Evolutionary conservation across 2,888 invertebrate genomes (phyloP).

Genomic region (Dryobota labecula): DNA sequence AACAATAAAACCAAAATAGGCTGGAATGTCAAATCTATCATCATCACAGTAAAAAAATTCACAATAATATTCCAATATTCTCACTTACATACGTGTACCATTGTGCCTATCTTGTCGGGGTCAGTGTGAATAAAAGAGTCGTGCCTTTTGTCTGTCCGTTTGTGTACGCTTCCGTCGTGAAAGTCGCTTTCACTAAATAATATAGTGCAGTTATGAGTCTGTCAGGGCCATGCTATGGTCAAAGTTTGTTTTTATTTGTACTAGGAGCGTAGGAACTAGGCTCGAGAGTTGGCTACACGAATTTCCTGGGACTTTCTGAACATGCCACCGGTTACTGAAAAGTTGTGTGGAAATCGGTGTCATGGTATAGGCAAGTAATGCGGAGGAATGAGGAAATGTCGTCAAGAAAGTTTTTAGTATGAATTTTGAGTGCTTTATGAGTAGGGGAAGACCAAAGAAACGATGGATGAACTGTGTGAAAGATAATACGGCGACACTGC

Average conservation of each 20-base stretch:
- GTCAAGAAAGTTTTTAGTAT: too few species aligned
- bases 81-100: slow-evolving; percentile 37
- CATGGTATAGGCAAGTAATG: too few species aligned
- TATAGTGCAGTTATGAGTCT: slow-evolving; percentile 73
- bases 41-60: background rate
- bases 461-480: too few species aligned
- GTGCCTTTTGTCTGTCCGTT: slow-evolving; percentile 75
- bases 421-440: too few species aligned
- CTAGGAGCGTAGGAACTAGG: slow-evolving; percentile 13
- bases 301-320: background rate
- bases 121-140: slow-evolving; percentile 77
- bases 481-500: too few species aligned
- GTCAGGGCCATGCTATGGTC: slow-evolving; percentile 64
- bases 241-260: slow-evolving; percentile 17
- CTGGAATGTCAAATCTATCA: background rate
- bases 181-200: slow-evolving; percentile 82
- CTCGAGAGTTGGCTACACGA: background rate
- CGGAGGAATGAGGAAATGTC: too few species aligned
- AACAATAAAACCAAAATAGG: too few species aligned
- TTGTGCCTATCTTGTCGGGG: slow-evolving; percentile 65
- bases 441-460: too few species aligned
- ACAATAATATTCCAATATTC: slow-evolving; percentile 36
- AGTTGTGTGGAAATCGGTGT: too few species aligned
- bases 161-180: slow-evolving; percentile 75
- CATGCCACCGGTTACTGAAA: too few species aligned